phyloP scores from a whole-genome alignment of 2,113 vertebrate species.

The Telmatochromis sp. region DNA sequence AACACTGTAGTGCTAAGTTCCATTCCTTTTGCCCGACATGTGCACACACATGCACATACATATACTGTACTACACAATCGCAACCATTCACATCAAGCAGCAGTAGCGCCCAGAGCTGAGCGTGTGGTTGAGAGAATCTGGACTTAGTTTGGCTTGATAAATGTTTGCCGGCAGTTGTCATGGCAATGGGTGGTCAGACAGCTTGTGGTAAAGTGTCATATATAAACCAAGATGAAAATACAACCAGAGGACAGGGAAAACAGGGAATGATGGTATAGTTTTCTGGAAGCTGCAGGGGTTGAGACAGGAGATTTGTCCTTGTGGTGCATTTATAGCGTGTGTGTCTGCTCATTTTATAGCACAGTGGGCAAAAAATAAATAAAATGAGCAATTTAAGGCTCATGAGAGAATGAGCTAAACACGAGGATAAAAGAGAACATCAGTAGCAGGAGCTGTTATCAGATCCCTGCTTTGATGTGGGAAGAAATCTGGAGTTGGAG shows the following conservation, averaged over 20 bases:
- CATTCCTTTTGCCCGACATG: background rate
- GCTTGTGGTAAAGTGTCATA: slow-evolving; percentile 38
- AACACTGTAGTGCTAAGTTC: background rate
- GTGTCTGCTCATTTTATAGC: background rate
- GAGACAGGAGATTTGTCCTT: background rate
- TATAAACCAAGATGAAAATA: slow-evolving; percentile 36
- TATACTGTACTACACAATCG: background rate
- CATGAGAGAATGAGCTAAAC: slow-evolving; percentile 21
- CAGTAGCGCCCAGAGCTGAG: slow-evolving; percentile 14
- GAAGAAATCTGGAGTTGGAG: slow-evolving; percentile 1
- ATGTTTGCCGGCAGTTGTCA: slow-evolving; percentile 60
- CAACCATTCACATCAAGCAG: background rate
- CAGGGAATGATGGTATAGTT: background rate
- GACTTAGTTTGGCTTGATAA: slow-evolving; percentile 49
- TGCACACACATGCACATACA: background rate
- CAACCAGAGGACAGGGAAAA: slow-evolving; percentile 17
- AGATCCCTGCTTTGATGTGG: slow-evolving; percentile 26
- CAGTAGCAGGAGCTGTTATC: slow-evolving; percentile 9
- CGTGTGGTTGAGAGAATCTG: slow-evolving; percentile 53
- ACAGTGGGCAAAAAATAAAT: background rate
- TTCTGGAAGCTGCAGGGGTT: background rate
- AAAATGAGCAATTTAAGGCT: slow-evolving; percentile 31
- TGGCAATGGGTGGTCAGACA: slow-evolving; percentile 40
- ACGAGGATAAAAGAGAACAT: slow-evolving; percentile 28
- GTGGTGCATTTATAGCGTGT: background rate